phyloP scores from a whole-genome alignment of 2,888 invertebrate genomes.

The Strigamia crassipes region DNA sequence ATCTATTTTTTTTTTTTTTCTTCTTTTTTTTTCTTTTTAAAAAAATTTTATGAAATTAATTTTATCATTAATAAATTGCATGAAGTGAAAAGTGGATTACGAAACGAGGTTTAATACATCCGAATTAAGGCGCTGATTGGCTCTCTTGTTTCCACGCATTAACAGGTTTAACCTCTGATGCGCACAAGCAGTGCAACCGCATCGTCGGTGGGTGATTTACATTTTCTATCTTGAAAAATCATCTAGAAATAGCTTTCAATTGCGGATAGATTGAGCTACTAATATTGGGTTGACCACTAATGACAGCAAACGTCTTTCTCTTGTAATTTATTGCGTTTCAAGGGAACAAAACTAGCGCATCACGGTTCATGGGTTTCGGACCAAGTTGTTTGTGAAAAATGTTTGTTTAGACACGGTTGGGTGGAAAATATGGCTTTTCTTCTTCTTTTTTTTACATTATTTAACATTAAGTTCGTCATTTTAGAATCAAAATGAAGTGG shows the following conservation, averaged over 20 bases:
- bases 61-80: neutral
- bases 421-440: neutral
- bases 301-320: neutral
- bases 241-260: constrained; percentile 2
- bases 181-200: neutral
- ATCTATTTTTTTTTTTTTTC: neutral
- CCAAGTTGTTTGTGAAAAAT: neutral
- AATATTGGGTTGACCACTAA: constrained; percentile 26
- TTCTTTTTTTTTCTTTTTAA: no score
- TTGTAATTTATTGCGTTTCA: neutral
- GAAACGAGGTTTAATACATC: neutral
- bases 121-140: neutral
- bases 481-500: no score
- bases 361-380: neutral
- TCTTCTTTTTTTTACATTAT: neutral
- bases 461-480: no score
- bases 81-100: neutral
- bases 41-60: neutral
- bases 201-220: neutral
- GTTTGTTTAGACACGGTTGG: neutral
- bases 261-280: neutral
- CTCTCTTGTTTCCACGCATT: neutral
- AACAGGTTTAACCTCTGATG: neutral
- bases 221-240: constrained; percentile 7
- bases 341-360: neutral